Conservation (phyloP, 2,888 invertebrate genomes). For the Scotopteryx bipunctaria region DNA sequence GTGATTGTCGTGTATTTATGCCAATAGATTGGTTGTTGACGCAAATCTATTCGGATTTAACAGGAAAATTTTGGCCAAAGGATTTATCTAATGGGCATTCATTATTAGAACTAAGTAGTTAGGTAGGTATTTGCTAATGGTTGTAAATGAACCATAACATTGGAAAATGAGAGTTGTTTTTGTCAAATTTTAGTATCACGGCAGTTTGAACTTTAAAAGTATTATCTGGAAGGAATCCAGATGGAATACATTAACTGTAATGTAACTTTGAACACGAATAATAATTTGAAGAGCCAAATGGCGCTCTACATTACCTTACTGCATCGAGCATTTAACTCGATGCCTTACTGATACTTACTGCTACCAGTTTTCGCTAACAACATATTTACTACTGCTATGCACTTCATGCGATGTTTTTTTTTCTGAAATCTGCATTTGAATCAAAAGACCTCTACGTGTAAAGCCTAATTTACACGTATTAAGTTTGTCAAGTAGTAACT, state of each 20-base stretch:
- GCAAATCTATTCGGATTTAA: background rate
- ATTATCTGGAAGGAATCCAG: constrained; percentile 7
- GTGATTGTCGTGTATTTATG: constrained; percentile 6
- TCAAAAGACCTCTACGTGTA: too few relatives aligned
- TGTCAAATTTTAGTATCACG: background rate
- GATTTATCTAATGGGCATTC: background rate
- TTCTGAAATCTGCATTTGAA: too few relatives aligned
- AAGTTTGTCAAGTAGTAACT: too few relatives aligned
- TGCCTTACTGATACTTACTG: too few relatives aligned
- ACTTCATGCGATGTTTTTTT: too few relatives aligned
- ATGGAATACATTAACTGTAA: constrained; percentile 10
- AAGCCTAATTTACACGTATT: too few relatives aligned
- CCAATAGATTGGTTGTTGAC: constrained; percentile 5
- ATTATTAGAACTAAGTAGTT: background rate
- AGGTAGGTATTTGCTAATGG: background rate
- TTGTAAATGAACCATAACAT: constrained; percentile 1
- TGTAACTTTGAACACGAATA: background rate
- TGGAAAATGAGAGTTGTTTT: constrained; percentile 1
- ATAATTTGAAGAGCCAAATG: background rate
- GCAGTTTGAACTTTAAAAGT: background rate
- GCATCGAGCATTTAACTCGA: too few relatives aligned
- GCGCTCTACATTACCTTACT: too few relatives aligned
- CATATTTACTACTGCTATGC: too few relatives aligned
- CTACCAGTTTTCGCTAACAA: too few relatives aligned
- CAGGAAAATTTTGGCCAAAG: constrained; percentile 18